Evolutionary conservation across 2,113 vertebrate genomes (phyloP).

Genomic region (Osmerus eperlanus): DNA sequence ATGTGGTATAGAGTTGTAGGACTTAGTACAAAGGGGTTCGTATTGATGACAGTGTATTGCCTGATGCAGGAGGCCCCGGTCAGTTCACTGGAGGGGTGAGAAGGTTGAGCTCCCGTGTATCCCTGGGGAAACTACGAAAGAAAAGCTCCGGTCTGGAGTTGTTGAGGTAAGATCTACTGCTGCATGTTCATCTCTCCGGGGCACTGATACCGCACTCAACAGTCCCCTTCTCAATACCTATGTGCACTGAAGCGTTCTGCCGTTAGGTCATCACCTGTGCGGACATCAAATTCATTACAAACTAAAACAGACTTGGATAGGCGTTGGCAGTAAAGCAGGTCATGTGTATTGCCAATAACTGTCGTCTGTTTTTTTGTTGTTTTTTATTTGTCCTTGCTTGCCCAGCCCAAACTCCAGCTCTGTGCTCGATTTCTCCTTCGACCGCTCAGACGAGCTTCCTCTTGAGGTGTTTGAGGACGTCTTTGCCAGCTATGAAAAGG

Average conservation of each 20-base stretch:
- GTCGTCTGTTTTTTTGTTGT: neutral
- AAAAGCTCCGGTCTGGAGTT: conserved; percentile 56
- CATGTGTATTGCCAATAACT: neutral
- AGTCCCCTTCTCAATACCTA: neutral
- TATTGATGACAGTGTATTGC: neutral
- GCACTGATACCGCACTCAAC: neutral
- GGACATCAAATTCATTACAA: no score
- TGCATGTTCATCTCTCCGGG: neutral
- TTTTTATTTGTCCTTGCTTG: conserved; percentile 24
- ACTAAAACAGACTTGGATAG: neutral
- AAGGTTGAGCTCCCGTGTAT: conserved; percentile 56
- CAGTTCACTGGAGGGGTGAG: conserved; percentile 55
- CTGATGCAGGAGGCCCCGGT: neutral
- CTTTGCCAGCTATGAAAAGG: conserved; percentile 84
- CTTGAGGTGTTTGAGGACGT: conserved; percentile 90
- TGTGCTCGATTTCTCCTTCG: conserved; percentile 92
- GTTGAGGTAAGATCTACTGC: conserved; percentile 77
- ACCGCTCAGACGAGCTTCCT: conserved; percentile 84
- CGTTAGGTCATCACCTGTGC: neutral
- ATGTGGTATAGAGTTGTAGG: no score
- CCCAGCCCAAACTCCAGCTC: conserved; percentile 68
- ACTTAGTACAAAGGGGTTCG: neutral
- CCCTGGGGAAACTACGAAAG: conserved; percentile 64
- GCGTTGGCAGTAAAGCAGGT: neutral
- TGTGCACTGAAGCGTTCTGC: neutral